These are phyloP conservation scores for Coelogynopora nodosa DNA, from an alignment of 2,888 invertebrate species.

Conservation along the genomic window DNA sequence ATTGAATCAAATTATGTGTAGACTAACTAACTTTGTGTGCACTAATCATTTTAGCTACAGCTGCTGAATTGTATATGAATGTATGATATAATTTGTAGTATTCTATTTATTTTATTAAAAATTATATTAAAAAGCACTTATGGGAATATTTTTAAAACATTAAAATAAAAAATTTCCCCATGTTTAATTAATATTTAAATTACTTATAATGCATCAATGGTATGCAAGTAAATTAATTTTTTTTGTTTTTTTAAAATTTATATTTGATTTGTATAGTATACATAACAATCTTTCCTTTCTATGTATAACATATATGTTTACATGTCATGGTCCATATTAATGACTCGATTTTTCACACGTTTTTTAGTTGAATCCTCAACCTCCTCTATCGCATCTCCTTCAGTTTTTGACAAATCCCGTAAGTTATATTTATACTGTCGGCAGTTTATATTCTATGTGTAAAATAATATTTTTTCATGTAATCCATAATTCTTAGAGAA, in stretches of 20 bases:
- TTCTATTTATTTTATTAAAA: neutral
- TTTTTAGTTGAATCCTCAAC: neutral
- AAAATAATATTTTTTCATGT: neutral
- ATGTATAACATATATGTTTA: neutral
- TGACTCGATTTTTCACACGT: neutral
- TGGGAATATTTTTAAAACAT: neutral
- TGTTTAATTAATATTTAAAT: too few species aligned
- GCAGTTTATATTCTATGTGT: neutral
- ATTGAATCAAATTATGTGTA: neutral
- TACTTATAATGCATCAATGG: too few species aligned
- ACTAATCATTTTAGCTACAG: neutral
- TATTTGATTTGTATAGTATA: neutral
- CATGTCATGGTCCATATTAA: neutral
- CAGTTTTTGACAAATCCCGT: neutral
- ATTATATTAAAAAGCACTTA: neutral
- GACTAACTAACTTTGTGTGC: too few species aligned
- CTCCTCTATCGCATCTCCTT: neutral
- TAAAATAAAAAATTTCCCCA: neutral
- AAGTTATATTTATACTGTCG: neutral
- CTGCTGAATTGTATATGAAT: neutral
- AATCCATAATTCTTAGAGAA: too few species aligned
- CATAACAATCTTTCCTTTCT: too few species aligned
- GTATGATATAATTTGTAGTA: neutral
- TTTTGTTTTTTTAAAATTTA: neutral
- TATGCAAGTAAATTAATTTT: neutral